These are phyloP conservation scores for Cephalopterus ornatus DNA, from an alignment of 2,113 vertebrate species.

Conservation along the genomic window DNA sequence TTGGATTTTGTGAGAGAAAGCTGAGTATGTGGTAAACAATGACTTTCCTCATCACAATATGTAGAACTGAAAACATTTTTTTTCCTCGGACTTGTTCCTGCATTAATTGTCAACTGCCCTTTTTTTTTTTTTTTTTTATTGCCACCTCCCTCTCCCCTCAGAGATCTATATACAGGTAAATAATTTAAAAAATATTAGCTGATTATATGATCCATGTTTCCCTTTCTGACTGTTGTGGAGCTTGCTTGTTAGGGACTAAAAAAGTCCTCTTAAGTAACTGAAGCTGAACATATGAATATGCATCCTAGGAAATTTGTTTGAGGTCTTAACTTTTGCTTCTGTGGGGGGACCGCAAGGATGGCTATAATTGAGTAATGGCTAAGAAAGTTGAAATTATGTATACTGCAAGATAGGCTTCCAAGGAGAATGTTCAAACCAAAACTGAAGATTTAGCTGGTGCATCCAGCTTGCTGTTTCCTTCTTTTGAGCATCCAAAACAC, in stretches of 20 bases:
- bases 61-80: neutral
- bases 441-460: neutral
- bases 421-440: neutral
- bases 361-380: neutral
- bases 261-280: neutral
- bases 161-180: neutral
- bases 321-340: neutral
- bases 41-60: neutral
- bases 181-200: neutral
- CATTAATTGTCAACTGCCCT: neutral
- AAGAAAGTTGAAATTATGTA: neutral
- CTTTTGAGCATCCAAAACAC: neutral
- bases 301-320: neutral
- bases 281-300: neutral
- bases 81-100: neutral
- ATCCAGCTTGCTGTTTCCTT: neutral
- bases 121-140: neutral
- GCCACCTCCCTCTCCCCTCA: fast-evolving
- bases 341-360: neutral
- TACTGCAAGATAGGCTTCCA: neutral
- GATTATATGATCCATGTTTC: neutral
- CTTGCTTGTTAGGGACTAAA: neutral
- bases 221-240: neutral
- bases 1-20: neutral
- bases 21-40: neutral